Base-by-base conservation (phyloP, 2,888 invertebrate species). In the Oligia strigilis region DNA sequence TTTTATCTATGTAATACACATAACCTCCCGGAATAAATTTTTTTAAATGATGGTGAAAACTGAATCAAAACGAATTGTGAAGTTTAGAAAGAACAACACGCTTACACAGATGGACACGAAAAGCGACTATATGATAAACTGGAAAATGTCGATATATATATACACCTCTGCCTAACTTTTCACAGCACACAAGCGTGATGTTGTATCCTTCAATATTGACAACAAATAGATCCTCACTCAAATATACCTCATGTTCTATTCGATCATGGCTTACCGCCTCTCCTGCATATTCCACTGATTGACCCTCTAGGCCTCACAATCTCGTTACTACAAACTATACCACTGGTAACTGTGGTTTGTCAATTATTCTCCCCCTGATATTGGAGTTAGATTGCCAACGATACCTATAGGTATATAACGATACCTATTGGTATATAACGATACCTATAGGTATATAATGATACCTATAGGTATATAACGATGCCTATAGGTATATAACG, bases 331-430 rank as follows among this genome's bases (percentile, higher is more conserved):
- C 67, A 72, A 82, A 69, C 83, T 82, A 67, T 81, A 66, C 60
- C 55, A 79, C 11, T 70, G 84, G 73, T 71, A 29, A 80, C 80
- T 82, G 84, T 46, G 82, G 82, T 71, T 84, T 66, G 82, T 80
- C 55, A 80, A 82, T 80, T 82, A 82, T 80, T 82, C 82, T 65
- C 65, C 19, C 73, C 40, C 64, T 73, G 70, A 74, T 82, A 82
- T 82, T 74, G 80, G 84, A 82, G 60, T 71, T 72, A 65, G 80
- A 82, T 82, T 80, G 84, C 60, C 73, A 66, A 66, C 73, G 67
- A 74, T 66, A 73, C n/a, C 65, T 73, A 58, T 60, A 60, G 67
- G 9, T 78, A 65, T 46, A 11, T 72, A 40, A 74, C 73, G 67
- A 74, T 66, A 73, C n/a, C n/a, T n/a, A n/a, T n/a, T n/a, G n/a